Base-by-base conservation (phyloP, 2,113 vertebrate species). In the Glaucomys volans region DNA sequence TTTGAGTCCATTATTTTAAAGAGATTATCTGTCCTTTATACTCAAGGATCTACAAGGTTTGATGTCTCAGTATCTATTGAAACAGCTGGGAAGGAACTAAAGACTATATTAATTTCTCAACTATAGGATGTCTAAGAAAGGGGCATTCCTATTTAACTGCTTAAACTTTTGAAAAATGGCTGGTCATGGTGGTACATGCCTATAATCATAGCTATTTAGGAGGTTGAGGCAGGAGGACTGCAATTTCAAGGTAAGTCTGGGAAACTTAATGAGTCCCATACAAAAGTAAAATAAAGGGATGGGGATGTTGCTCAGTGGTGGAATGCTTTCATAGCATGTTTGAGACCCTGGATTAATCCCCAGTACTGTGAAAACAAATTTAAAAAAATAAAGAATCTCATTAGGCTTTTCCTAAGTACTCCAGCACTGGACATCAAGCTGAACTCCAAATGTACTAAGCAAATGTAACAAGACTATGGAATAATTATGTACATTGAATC, bases 1-100 rank as follows among this genome's bases (percentile, higher is more conserved):
- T 26, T 93, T n/a, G 32, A 95, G 18, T 64, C 47, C 95, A 94
- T 95, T 97, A 90, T 81, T 82, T 93, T 67, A 59, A 87, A 96
- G 76, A 92, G 54, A 71, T 20, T 92, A 91, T 4, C 50, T 77
- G 50, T 0, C 8, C 37, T 35, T 81, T 92, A 44, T 74, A 81
- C 57, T 87, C 37, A 87, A 91, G 64, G 94, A 94, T 10, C 32
- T 79, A 87, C 95, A 95, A 50, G 10, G 0, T 92, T 87, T 22
- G 1, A 83, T 96, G 94, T 92, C 44, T 64, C 47, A 82, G 24
- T 37, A 92, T 92, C 52, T 50, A 47, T 47, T 87, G 44, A 17
- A 95, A 95, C 20, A 97, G 8, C 91, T 90, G 87, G 37, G 8
- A 95, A 22, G 13, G 26, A 75, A 93, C 13, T 3, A 30, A 87